Percentiles rank a stretch among this genome's conserved stretches.
Conservation (phyloP, 2,888 invertebrate species). For the Torymus texanus region DNA sequence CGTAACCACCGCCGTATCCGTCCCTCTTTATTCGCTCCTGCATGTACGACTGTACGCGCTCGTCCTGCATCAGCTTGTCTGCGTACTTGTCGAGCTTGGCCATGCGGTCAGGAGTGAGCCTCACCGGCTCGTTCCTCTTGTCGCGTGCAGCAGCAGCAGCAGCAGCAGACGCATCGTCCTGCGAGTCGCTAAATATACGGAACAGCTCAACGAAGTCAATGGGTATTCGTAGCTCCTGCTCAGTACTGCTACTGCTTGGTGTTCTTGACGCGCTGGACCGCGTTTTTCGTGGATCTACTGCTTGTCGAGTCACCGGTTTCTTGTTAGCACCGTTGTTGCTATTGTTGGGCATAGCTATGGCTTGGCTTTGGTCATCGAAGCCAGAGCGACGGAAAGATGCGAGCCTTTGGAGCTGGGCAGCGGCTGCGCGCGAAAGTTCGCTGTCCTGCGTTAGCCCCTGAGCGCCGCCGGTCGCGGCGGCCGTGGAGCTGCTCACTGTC, state of each 20-base stretch:
- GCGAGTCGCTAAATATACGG: slow-evolving; percentile 34
- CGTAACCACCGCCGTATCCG: slow-evolving; percentile 13
- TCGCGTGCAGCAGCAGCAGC: background rate
- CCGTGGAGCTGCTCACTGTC: background rate
- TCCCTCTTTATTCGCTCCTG: slow-evolving; percentile 61
- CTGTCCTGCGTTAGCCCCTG: background rate
- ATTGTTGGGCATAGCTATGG: too few species aligned
- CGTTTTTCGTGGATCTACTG: background rate
- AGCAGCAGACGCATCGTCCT: background rate
- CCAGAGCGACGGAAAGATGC: slow-evolving; percentile 62
- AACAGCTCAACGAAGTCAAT: slow-evolving; percentile 48
- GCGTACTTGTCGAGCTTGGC: slow-evolving; percentile 40
- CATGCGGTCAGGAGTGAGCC: slow-evolving; percentile 34
- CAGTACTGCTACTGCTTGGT: background rate
- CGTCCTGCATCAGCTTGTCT: slow-evolving; percentile 52
- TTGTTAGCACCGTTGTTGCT: too few species aligned
- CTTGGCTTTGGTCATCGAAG: background rate
- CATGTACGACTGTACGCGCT: slow-evolving; percentile 57
- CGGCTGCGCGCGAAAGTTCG: slow-evolving; percentile 62
- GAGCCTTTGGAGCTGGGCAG: slow-evolving; percentile 68
- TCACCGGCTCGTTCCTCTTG: background rate
- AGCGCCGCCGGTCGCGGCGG: background rate
- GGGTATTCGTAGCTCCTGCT: slow-evolving; percentile 34
- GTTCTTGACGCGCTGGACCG: background rate
- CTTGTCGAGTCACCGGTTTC: too few species aligned